Conservation (phyloP, 2,113 vertebrate species). For the Scartelaos histophorus region DNA sequence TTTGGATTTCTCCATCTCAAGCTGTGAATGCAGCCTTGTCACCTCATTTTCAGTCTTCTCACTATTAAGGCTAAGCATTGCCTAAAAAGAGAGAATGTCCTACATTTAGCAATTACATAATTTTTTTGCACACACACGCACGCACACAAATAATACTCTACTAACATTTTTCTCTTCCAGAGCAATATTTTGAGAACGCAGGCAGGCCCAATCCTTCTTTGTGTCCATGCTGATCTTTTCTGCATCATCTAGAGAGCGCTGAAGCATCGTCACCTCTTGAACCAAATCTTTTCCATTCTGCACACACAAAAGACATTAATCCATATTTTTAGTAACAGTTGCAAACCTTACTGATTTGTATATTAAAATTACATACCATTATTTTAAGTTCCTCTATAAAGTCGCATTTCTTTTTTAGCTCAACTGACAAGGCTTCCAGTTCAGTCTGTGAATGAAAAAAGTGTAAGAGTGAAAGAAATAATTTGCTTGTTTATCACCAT, state of each 20-base stretch:
- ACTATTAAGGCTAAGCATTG: conserved; percentile 62
- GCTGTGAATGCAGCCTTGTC: conserved; percentile 68
- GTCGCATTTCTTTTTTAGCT: conserved; percentile 79
- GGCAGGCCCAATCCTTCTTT: conserved; percentile 88
- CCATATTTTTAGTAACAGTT: no score
- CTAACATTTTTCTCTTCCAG: conserved; percentile 79
- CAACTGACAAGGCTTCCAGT: conserved; percentile 70
- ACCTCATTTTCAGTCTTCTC: conserved; percentile 80
- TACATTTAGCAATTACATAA: not conserved
- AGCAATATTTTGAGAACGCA: conserved; percentile 83
- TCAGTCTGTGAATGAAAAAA: conserved; percentile 70
- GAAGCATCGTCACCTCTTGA: conserved; percentile 81
- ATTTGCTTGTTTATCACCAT: not conserved
- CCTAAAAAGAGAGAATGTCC: conserved; percentile 38
- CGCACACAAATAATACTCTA: no score
- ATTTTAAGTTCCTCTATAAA: conserved; percentile 77
- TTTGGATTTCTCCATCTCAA: conserved; percentile 78
- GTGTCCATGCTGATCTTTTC: conserved; percentile 85
- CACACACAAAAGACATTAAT: not conserved
- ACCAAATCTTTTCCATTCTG: conserved; percentile 80
- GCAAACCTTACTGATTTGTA: not conserved
- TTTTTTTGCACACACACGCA: no score
- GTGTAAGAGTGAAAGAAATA: not conserved
- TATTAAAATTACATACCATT: conserved; percentile 51
- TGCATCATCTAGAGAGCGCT: conserved; percentile 84